Evolutionary conservation across 2,113 vertebrate species (phyloP), one percentile per base, ranked within the genome.

Genomic region (Centrocercus urophasianus): DNA sequence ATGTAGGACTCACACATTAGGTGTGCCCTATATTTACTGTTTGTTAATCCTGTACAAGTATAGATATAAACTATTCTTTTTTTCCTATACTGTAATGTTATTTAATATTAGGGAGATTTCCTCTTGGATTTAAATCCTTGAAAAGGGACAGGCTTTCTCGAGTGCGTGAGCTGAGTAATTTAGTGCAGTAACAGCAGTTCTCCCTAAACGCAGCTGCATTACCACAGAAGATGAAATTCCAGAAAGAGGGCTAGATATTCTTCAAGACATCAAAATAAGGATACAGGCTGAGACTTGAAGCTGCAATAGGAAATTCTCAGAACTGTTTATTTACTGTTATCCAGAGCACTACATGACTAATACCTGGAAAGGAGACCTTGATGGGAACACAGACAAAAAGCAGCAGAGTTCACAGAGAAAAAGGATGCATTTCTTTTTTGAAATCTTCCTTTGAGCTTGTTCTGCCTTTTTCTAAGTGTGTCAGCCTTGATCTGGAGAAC

Each of bases 101-200:
- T 72, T 83, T 90, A 74, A 81, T 81, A 83, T 88, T 88, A 81
- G 50, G 32, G 27, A 83, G 80, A 91, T 94, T 91, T 86, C 65
- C 75, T 83, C 36, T 79, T 86, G 70, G 83, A 83, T 92, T 91
- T 75, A 88, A 90, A 89, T 17, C n/a, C 27, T 70, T 90, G 54
- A 86, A 86, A 81, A 90, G 47, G 65, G 43, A 75, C 63, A 36
- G 57, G 65, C 73, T 79, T 95, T 95, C 65, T 78, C 48, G 76
- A 91, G 30, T 86, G 57, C 52, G 66, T 78, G 67, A 86, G 72
- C 74, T 34, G 50, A 78, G 74, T 36, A 24, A 43, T 65, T 90
- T 83, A 91, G 86, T 75, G 48, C 85, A 94, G 8, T 84, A 93
- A 88, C 30, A 95, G 75, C 67, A 50, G 24, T 85, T 93, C 63